A percentile compares a stretch with the other conserved stretches of the same genome.
Conservation (phyloP, 2,888 invertebrate species). For the Dryadula phaetusa region DNA sequence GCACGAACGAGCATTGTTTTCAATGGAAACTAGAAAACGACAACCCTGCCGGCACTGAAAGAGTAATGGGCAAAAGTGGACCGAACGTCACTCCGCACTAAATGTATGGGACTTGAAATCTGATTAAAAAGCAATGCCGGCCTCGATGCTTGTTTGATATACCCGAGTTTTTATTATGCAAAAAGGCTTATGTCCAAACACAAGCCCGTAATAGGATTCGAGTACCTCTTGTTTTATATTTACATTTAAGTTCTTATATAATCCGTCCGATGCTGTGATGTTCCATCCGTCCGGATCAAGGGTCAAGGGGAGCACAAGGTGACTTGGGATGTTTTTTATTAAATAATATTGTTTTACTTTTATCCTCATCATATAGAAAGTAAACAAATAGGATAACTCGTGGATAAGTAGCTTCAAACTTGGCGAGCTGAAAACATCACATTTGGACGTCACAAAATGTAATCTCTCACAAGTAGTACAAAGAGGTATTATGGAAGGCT, state of each 20-base stretch:
- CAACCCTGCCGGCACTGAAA: conserved; percentile 28
- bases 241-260: neutral
- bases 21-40: conserved; percentile 8
- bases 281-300: neutral
- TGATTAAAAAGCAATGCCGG: conserved; percentile 42
- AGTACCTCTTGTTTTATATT: conserved; percentile 11
- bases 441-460: neutral
- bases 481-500: too few species aligned
- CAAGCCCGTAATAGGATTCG: conserved; percentile 31
- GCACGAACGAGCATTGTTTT: conserved; percentile 6
- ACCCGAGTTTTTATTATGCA: conserved; percentile 33
- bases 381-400: neutral
- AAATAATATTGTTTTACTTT: conserved; percentile 14
- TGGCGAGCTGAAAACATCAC: neutral
- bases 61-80: conserved; percentile 44
- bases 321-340: neutral
- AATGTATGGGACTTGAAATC: conserved; percentile 45
- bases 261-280: conserved; percentile 2
- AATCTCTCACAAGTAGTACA: neutral
- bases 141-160: conserved; percentile 36
- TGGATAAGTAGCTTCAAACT: neutral
- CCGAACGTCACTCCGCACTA: conserved; percentile 37
- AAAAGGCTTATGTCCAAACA: conserved; percentile 37
- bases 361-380: neutral
- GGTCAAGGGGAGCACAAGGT: neutral